Conservation (phyloP, 2,888 invertebrate genomes). For the Drosophila buzzatii region DNA sequence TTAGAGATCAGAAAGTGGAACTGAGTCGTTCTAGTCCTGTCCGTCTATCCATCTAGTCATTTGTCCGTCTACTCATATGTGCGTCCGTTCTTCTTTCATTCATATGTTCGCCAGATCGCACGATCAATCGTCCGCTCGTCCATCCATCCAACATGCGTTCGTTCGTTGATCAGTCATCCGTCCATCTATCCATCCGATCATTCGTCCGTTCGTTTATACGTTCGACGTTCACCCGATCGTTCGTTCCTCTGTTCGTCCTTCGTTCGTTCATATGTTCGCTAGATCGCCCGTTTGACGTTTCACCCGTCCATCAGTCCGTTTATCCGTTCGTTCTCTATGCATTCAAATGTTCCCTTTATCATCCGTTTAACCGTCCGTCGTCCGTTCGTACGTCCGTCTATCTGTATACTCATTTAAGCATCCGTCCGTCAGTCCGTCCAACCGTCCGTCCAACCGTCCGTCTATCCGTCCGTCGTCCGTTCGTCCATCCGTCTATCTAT, state of each 20-base stretch:
- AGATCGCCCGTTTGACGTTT: not conserved
- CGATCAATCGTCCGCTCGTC: not conserved
- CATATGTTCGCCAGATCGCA: no score
- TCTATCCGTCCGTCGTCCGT: not conserved
- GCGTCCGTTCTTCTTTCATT: no score
- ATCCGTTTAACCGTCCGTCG: not conserved
- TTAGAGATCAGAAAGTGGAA: no score
- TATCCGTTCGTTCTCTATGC: no score
- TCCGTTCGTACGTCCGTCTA: not conserved
- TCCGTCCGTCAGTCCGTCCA: not conserved
- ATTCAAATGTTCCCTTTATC: no score
- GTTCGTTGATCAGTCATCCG: not conserved
- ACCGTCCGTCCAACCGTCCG: not conserved
- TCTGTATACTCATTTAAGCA: not conserved
- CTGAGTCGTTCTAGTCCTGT: not conserved
- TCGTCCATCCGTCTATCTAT: no score
- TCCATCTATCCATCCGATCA: not conserved
- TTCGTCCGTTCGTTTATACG: not conserved
- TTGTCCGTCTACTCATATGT: no score
- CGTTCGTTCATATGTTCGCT: not conserved
- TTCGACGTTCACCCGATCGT: not conserved
- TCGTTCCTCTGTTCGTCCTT: no score
- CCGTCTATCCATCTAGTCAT: not conserved
- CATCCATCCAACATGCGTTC: no score
- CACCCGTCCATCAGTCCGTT: not conserved